Evolutionary conservation across 2,797 vertebrate species (phyloP).

Genomic region (Vireo griseus): DNA sequence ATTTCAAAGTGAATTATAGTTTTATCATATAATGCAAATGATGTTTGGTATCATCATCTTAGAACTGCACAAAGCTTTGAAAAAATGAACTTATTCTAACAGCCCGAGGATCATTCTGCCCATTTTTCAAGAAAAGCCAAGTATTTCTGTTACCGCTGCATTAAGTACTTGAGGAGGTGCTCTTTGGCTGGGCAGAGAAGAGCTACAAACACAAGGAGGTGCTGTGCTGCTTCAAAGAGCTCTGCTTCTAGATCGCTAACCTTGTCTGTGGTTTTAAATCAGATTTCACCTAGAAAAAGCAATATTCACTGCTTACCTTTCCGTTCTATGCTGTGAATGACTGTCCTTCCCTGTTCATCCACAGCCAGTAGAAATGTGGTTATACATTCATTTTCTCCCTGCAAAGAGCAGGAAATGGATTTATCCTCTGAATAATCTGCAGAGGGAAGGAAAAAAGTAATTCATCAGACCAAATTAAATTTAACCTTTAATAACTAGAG

Average conservation of each 20-base stretch:
- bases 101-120: background rate
- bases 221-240: background rate
- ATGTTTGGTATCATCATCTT: background rate
- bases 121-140: background rate
- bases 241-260: background rate
- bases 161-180: background rate
- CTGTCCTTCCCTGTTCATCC: conserved; percentile 79
- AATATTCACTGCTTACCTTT: conserved; percentile 75
- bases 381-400: conserved; percentile 87
- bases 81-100: background rate
- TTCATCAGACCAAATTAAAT: conserved; percentile 63
- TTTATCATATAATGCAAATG: background rate
- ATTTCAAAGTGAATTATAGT: background rate
- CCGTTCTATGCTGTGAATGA: conserved; percentile 81
- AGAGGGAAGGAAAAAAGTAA: conserved; percentile 47
- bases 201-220: background rate
- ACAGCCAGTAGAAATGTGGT: conserved; percentile 84
- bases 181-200: background rate
- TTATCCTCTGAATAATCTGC: conserved; percentile 85
- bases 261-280: background rate
- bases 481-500: conserved; percentile 46
- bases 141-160: background rate
- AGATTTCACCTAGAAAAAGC: background rate
- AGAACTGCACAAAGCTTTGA: background rate
- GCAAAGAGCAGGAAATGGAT: conserved; percentile 83